Conservation (phyloP, 1,140 invertebrate genomes). For the Tigriopus japonicus region DNA sequence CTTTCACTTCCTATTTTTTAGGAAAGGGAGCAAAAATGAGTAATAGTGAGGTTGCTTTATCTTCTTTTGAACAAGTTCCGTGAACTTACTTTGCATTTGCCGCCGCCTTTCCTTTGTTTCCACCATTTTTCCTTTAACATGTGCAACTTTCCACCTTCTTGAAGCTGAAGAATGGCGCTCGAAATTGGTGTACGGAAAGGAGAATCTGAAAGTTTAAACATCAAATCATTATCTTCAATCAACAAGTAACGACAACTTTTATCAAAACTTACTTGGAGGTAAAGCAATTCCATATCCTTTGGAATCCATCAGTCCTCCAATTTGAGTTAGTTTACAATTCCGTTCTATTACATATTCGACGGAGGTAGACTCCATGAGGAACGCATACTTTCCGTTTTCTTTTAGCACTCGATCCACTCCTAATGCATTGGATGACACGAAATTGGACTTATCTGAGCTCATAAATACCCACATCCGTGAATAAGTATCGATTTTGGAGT, state of each 20-base stretch:
- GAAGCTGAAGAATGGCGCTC: constrained; percentile 33
- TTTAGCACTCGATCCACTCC: constrained; percentile 30
- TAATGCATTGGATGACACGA: constrained; percentile 26
- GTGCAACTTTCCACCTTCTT: constrained; percentile 31
- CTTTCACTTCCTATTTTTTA: neutral
- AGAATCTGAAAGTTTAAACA: constrained; percentile 47
- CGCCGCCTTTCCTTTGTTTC: constrained; percentile 24
- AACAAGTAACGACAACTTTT: neutral
- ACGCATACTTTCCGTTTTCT: constrained; percentile 27
- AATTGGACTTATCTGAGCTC: constrained; percentile 23
- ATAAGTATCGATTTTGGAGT: constrained; percentile 31
- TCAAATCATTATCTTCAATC: too few species aligned
- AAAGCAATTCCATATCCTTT: constrained; percentile 32
- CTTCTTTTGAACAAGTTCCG: neutral
- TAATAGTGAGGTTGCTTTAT: neutral
- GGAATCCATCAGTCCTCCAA: constrained; percentile 29
- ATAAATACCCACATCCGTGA: constrained; percentile 34
- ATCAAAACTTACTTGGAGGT: constrained; percentile 18
- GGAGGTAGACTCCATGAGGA: constrained; percentile 31
- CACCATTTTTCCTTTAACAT: constrained; percentile 35
- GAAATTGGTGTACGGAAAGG: constrained; percentile 50
- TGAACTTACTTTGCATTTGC: constrained; percentile 17
- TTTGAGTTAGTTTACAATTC: constrained; percentile 29
- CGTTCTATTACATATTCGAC: constrained; percentile 28
- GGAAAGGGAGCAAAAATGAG: neutral